phyloP scores from a whole-genome alignment of 2,888 invertebrate genomes.

The Trissonchulus sp. region DNA sequence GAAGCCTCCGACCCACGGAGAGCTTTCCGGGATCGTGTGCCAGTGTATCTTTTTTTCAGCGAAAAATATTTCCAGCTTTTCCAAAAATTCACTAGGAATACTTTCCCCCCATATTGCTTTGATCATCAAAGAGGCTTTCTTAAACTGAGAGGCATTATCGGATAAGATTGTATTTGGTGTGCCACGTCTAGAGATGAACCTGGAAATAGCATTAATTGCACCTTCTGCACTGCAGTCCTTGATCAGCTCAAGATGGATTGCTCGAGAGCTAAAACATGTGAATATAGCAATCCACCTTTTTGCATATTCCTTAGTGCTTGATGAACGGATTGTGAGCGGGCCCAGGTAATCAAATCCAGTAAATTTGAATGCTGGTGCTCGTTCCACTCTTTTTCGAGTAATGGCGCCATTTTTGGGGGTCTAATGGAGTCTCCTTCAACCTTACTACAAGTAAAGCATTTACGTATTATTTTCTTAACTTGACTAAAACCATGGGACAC shows the following conservation, averaged over 20 bases:
- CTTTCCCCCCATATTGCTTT: too few relatives aligned
- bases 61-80: too few relatives aligned
- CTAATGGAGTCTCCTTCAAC: not conserved
- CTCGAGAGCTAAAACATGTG: conserved; percentile 12
- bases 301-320: conserved; percentile 37
- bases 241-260: conserved; percentile 22
- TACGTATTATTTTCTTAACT: not conserved
- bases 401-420: conserved; percentile 2
- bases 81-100: too few relatives aligned
- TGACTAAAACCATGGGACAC: not conserved
- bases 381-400: not conserved
- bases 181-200: too few relatives aligned
- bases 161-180: not conserved
- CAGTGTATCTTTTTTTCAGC: too few relatives aligned
- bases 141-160: too few relatives aligned
- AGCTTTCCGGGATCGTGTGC: too few relatives aligned
- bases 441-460: not conserved
- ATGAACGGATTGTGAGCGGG: conserved; percentile 45
- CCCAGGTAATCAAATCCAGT: conserved; percentile 52
- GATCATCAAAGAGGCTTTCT: too few relatives aligned
- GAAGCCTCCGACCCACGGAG: too few relatives aligned
- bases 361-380: conserved; percentile 29
- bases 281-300: conserved; percentile 2
- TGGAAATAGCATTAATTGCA: not conserved
- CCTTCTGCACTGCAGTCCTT: not conserved